Evolutionary conservation across 1,140 invertebrate species (phyloP).

Genomic region (Teleogryllus occipitalis): DNA sequence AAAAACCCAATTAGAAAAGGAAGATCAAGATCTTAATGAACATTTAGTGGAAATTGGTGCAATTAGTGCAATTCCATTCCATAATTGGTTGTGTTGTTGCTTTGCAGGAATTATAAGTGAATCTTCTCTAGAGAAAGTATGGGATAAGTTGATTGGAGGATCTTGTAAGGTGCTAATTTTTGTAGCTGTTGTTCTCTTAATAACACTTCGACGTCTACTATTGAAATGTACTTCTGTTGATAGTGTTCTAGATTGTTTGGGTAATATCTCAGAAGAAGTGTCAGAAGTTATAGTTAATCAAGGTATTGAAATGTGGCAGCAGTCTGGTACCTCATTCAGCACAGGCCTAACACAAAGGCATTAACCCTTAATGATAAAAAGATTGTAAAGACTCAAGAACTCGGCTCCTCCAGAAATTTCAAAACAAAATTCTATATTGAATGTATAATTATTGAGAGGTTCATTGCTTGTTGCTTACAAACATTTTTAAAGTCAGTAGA

Average conservation of each 20-base stretch:
- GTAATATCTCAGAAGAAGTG: conserved; percentile 65
- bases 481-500: too few species aligned
- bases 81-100: conserved; percentile 65
- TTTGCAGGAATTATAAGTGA: conserved; percentile 72
- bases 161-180: conserved; percentile 72
- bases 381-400: too few species aligned
- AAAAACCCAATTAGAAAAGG: conserved; percentile 30
- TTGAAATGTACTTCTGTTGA: conserved; percentile 49
- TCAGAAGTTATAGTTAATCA: conserved; percentile 68
- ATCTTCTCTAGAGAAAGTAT: conserved; percentile 70
- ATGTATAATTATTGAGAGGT: too few species aligned
- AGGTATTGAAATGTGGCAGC: conserved; percentile 68
- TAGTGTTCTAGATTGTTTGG: conserved; percentile 51
- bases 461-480: too few species aligned
- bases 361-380: background rate
- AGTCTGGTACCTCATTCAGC: conserved; percentile 38
- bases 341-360: background rate
- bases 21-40: conserved; percentile 29
- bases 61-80: conserved; percentile 12
- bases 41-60: conserved; percentile 16
- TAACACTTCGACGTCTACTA: conserved; percentile 55
- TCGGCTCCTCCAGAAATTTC: too few species aligned
- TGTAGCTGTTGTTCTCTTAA: conserved; percentile 62
- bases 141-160: conserved; percentile 80
- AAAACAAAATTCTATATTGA: too few species aligned